Base-by-base conservation (phyloP, 2,797 vertebrate genomes). In the Harpagifer antarcticus region DNA sequence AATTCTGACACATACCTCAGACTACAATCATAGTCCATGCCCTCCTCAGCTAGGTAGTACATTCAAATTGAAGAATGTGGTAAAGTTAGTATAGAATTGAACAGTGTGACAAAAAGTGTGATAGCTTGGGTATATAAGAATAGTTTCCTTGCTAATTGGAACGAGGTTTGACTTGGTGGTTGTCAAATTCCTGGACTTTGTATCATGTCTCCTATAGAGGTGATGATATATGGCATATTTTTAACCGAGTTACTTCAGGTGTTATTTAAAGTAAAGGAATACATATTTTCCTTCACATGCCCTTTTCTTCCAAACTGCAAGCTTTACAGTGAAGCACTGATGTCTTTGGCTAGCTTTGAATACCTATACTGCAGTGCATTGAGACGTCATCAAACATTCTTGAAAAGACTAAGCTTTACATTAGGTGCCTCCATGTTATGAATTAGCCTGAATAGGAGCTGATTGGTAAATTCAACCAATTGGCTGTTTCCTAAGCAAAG, bases 1-100 rank as follows among this genome's bases (percentile, higher is more conserved):
- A 75, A 57, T 79, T 73, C 65, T 81, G 74, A 62, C 68, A 71
- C 68, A 84, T 48, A 53, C 43, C 57, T 60, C 61, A 61, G 45
- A 53, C 64, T 52, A 84, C 60, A 88, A 54, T 81, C 82, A 66
- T 16, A 62, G 53, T 54, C 27, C 44, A n/a, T 52, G 23, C 19
- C 56, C 52, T 65, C 27, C 50, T 54, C 44, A 56, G 15, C 20
- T 43, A 56, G 16, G 13, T 33, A 9, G 0, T 47, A 27, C 44
- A 62, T 73, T 68, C n/a, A 71, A 61, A 80, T 13, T 54, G 52
- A 55, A 50, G 9, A 50, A 19, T 57, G 37, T 44, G 17, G 65
- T 52, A 27, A 67, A 79, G 64, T 2, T 12, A 15, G 43, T 40
- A 48, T 17, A 33, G 37, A 60, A 58, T 62, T 11, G 14, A 45